Conservation (phyloP, 1,140 invertebrate genomes). For the Akabosia matsudoensis region DNA sequence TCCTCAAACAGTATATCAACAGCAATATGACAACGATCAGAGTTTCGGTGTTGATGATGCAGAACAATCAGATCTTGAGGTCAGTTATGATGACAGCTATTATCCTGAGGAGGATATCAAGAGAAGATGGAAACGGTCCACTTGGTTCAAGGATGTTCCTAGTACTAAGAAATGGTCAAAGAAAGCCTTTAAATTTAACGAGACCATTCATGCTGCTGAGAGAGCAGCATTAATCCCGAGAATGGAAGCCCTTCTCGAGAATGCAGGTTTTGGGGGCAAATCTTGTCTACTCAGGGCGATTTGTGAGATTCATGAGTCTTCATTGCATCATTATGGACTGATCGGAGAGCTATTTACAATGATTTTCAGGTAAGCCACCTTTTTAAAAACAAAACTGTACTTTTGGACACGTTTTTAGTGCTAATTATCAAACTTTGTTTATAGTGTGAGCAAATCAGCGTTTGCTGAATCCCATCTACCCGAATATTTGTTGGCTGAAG, state of each 20-base stretch:
- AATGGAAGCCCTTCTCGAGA: constrained; percentile 35
- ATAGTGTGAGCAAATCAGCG: constrained; percentile 36
- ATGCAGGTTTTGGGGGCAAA: constrained; percentile 34
- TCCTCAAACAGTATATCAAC: neutral
- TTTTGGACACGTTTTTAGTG: neutral
- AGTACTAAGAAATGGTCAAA: neutral
- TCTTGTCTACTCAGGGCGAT: constrained; percentile 41
- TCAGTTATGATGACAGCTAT: neutral
- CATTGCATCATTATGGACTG: constrained; percentile 38
- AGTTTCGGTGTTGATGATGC: neutral
- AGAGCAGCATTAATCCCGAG: constrained; percentile 36
- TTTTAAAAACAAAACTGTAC: neutral
- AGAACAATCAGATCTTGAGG: neutral
- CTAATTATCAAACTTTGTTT: neutral
- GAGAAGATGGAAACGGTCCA: neutral
- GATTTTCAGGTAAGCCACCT: constrained; percentile 36
- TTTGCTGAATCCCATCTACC: constrained; percentile 32
- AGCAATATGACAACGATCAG: neutral
- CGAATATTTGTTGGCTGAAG: constrained; percentile 37
- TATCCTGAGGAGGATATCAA: neutral
- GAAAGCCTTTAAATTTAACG: neutral
- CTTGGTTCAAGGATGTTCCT: neutral
- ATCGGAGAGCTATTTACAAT: constrained; percentile 41
- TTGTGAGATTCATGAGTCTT: constrained; percentile 44
- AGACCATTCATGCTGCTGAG: constrained; percentile 28